A percentile compares a stretch with the other conserved stretches of the same genome.
Conservation (phyloP, 1,140 invertebrate genomes). For the Rhizoglyphus robini region DNA sequence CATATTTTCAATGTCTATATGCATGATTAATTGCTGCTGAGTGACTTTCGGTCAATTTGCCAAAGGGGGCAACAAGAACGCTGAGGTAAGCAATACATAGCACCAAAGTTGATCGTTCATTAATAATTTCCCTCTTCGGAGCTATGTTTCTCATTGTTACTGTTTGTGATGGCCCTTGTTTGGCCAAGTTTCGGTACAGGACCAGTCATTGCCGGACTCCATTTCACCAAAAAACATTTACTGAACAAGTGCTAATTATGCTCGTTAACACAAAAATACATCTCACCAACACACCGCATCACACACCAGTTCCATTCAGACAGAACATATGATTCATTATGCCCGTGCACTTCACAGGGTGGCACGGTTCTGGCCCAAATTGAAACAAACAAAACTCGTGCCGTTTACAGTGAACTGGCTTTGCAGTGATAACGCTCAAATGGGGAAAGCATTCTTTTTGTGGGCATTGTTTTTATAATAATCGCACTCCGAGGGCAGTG, state of each 20-base stretch:
- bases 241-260: not conserved
- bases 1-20: too few relatives aligned
- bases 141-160: too few relatives aligned
- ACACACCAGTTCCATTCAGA: not conserved
- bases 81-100: too few relatives aligned
- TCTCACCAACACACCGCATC: not conserved
- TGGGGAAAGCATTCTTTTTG: not conserved
- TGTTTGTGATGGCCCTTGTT: too few relatives aligned
- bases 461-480: not conserved
- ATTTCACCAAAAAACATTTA: not conserved
- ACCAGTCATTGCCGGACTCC: not conserved
- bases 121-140: not conserved
- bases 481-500: not conserved
- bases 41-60: too few relatives aligned
- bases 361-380: not conserved
- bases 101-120: not conserved
- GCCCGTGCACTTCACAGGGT: not conserved
- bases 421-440: too few relatives aligned
- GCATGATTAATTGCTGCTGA: too few relatives aligned
- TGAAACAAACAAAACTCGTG: not conserved
- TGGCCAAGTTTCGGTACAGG: too few relatives aligned
- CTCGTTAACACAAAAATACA: too few relatives aligned
- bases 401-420: too few relatives aligned
- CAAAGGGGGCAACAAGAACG: too few relatives aligned
- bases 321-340: not conserved